Evolutionary conservation across 2,888 invertebrate species (phyloP).

Genomic region (Caenorhabditis afra): DNA sequence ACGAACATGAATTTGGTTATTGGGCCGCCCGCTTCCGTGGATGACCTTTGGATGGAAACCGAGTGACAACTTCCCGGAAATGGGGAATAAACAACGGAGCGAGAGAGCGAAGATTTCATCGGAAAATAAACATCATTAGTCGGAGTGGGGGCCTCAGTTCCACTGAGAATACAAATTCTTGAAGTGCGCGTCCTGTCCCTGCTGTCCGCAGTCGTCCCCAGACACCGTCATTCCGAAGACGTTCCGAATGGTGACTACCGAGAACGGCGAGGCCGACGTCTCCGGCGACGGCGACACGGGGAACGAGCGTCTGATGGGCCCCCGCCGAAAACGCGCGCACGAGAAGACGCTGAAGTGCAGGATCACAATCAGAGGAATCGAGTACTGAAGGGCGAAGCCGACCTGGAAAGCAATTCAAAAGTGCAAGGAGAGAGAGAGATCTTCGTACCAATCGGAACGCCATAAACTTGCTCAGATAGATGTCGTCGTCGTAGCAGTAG

Average conservation of each 20-base stretch:
- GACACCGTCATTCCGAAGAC: conserved; percentile 40
- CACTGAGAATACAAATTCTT: conserved; percentile 36
- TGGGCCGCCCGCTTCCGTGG: conserved; percentile 16
- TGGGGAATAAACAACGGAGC: conserved; percentile 32
- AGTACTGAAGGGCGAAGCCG: conserved; percentile 37
- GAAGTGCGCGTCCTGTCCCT: conserved; percentile 50
- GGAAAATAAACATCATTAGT: not conserved
- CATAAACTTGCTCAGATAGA: conserved; percentile 41
- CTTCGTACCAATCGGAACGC: conserved; percentile 47
- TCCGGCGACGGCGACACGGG: conserved; percentile 33
- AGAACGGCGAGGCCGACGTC: not conserved
- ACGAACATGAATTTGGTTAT: conserved; percentile 54
- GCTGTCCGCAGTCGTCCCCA: conserved; percentile 27
- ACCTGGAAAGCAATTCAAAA: conserved; percentile 17
- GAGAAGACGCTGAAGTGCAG: conserved; percentile 28
- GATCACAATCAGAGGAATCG: conserved; percentile 36
- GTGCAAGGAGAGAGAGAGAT: too few species aligned
- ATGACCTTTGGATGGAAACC: conserved; percentile 46
- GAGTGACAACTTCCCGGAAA: conserved; percentile 40
- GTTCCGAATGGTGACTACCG: conserved; percentile 36
- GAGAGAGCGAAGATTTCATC: conserved; percentile 24
- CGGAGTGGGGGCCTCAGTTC: conserved; percentile 11
- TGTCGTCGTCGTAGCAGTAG: conserved; percentile 47
- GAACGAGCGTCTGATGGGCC: not conserved
- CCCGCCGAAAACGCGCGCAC: conserved; percentile 19